Conservation (phyloP, 2,888 invertebrate genomes). For the Agonopterix heracliana region DNA sequence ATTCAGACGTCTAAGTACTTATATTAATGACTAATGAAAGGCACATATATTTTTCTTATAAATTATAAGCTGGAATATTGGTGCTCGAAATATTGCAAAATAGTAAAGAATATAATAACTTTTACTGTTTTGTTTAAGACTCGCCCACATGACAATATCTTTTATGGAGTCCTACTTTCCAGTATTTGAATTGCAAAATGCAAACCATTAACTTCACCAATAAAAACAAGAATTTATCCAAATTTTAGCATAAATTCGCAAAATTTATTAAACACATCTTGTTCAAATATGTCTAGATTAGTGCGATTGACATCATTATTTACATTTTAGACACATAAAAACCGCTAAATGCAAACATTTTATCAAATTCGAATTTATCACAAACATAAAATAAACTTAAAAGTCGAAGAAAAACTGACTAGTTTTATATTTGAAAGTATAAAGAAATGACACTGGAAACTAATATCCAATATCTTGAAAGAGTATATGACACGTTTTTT, state of each 20-base stretch:
- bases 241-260: conserved; percentile 24
- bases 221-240: conserved; percentile 14
- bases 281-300: conserved; percentile 24
- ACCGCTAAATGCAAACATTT: conserved; percentile 35
- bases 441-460: conserved; percentile 18
- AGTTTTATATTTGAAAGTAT: conserved; percentile 23
- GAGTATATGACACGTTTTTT: conserved; percentile 43
- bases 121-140: too few relatives aligned
- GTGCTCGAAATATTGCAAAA: too few relatives aligned
- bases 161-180: background rate
- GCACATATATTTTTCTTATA: conserved; percentile 35
- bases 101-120: too few relatives aligned
- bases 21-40: conserved; percentile 40
- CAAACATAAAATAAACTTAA: conserved; percentile 26
- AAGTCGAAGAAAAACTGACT: conserved; percentile 36
- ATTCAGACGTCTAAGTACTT: conserved; percentile 29
- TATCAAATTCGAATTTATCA: conserved; percentile 31
- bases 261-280: conserved; percentile 17
- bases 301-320: conserved; percentile 26
- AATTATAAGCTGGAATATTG: conserved; percentile 1
- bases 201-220: background rate
- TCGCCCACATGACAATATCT: too few relatives aligned
- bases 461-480: conserved; percentile 25
- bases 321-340: conserved; percentile 27
- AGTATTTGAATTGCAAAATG: background rate